These are phyloP conservation scores for Catalaphyllia jardinei DNA, from an alignment of 64 coral and sea anemone species.

Conservation along the genomic window DNA sequence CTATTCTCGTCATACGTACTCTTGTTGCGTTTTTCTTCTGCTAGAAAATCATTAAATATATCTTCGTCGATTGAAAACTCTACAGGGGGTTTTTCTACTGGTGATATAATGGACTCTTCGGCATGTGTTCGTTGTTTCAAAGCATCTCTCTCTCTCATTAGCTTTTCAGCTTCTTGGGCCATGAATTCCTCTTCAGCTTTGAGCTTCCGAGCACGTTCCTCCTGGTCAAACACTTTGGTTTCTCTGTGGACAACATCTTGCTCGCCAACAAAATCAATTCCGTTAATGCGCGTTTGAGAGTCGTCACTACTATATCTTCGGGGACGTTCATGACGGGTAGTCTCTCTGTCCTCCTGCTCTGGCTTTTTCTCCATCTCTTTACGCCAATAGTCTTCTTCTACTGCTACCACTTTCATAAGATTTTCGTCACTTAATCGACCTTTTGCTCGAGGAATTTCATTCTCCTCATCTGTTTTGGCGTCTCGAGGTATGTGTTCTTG, in stretches of 20 bases:
- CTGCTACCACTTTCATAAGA: conserved; percentile 48
- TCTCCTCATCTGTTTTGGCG: not conserved
- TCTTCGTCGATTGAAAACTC: conserved; percentile 33
- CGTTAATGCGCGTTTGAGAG: not conserved
- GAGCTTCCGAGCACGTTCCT: conserved; percentile 62
- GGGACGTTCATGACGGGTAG: conserved; percentile 21
- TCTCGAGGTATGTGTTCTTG: conserved; percentile 2
- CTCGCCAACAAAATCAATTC: conserved; percentile 41
- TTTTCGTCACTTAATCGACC: conserved; percentile 46
- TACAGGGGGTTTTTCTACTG: conserved; percentile 14
- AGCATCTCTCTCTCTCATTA: conserved; percentile 32
- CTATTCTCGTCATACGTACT: not conserved
- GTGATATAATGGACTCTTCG: not conserved
- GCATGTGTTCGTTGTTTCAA: conserved; percentile 32
- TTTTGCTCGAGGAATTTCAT: conserved; percentile 2
- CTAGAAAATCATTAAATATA: not conserved
- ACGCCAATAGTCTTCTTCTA: conserved; percentile 69
- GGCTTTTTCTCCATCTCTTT: conserved; percentile 57
- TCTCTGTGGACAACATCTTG: conserved; percentile 43
- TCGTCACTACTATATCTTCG: conserved; percentile 1
- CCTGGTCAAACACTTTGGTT: conserved; percentile 42
- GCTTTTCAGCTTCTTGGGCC: conserved; percentile 63
- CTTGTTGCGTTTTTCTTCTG: not conserved
- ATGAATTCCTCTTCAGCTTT: conserved; percentile 74
- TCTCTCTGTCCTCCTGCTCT: conserved; percentile 12